Evolutionary conservation across 1,140 invertebrate genomes (phyloP).

Genomic region (Drosophila persimilis): DNA sequence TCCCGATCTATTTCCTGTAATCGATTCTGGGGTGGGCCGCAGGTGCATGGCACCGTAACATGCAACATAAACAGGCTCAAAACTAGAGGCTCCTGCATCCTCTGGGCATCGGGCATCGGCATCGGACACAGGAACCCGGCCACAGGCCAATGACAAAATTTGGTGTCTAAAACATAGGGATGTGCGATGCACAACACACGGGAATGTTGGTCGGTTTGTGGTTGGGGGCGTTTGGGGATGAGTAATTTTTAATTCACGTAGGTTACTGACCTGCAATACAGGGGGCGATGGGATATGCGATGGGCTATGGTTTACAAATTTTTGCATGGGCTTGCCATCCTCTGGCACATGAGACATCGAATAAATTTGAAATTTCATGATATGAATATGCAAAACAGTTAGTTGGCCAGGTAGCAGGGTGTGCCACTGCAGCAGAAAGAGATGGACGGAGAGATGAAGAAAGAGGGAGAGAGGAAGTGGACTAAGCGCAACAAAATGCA

Average conservation of each 20-base stretch:
- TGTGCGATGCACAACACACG: constrained; percentile 1
- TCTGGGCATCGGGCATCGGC: no score
- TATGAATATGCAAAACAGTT: constrained; percentile 64
- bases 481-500: no score
- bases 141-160: no score
- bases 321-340: neutral
- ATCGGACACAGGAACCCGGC: no score
- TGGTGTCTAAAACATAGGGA: neutral
- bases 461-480: no score
- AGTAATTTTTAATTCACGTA: constrained; percentile 38
- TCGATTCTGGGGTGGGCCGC: no score
- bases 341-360: constrained; percentile 41
- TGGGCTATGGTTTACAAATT: neutral
- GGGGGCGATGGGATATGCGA: neutral
- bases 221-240: neutral
- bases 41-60: no score
- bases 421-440: constrained; percentile 5
- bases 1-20: no score
- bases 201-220: neutral
- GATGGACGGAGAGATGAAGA: constrained; percentile 7
- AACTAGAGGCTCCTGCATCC: no score
- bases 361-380: constrained; percentile 66
- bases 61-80: no score
- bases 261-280: constrained; percentile 8
- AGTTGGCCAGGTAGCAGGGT: constrained; percentile 10